Evolutionary conservation across 1,140 invertebrate genomes (phyloP), one percentile per base, ranked within the genome.

Genomic region (Trypoxylus dichotomus): DNA sequence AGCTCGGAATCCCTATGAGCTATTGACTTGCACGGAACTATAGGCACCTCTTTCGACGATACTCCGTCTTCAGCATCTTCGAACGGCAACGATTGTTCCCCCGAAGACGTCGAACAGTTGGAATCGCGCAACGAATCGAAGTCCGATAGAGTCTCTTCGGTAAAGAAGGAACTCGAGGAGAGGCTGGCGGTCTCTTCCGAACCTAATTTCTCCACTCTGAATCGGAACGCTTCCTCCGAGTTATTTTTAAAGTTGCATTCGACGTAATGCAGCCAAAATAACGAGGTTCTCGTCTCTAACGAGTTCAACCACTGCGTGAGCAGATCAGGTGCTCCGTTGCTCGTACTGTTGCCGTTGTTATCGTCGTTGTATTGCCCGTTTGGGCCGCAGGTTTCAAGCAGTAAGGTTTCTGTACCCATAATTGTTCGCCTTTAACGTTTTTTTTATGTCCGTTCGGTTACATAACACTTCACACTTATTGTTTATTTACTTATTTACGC

Each of bases 1-100:
- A 86, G 76, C 78, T 85, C 84, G 7, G 83, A 80, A 60, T 86
- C 85, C 68, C 84, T 77, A 75, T 86, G 85, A 10, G 85, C 85
- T 13, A 86, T 84, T 78, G 83, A 84, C 43, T 80, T 83, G 77
- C 85, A 86, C 6, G 83, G 77, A 24, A 79, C 68, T 43, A 74
- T 47, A 21, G 74, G 43, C 25, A 54, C 41, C 32, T 74, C 73
- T 15, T 71, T 32, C 13, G 13, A 19, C 19, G 29, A 32, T 10
- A n/a, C 27, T 0, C 32, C 73, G 3, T 24, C 27, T 42, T 75
- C 74, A 0, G 41, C 32, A 15, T 74, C 32, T 7, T 74, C 41
- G 32, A 15, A 47, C 74, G 11, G 42, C 13, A 19, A 21, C 15
- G 41, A 54, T 47, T 54, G 32, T 19, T 42, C 29, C 10, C 15